Evolutionary conservation across 1,140 invertebrate species (phyloP).

Genomic region (Sarcophaga peregrina): DNA sequence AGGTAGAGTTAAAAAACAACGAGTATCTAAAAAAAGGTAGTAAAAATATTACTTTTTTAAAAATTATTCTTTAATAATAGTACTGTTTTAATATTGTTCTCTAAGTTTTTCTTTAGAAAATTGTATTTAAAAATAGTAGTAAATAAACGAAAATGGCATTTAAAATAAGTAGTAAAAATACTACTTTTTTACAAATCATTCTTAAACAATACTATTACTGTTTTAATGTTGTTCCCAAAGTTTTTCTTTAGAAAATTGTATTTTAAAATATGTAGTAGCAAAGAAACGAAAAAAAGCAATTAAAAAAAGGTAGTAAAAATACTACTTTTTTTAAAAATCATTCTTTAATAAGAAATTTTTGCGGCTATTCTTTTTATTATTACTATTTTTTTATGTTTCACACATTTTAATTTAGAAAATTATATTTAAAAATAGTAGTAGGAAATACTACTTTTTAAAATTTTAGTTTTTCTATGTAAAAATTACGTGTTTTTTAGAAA

Average conservation of each 20-base stretch:
- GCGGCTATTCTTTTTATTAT: too few relatives aligned
- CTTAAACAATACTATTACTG: background rate
- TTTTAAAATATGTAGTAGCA: too few relatives aligned
- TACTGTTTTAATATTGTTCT: too few relatives aligned
- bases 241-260: too few relatives aligned
- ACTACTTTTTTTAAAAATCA: background rate
- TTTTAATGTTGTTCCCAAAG: too few relatives aligned
- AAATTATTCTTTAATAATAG: background rate
- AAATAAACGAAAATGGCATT: background rate
- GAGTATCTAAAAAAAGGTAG: background rate
- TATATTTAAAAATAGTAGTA: background rate
- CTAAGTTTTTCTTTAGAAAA: too few relatives aligned
- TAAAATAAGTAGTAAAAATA: background rate
- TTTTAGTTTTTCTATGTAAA: background rate
- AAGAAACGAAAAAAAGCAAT: too few relatives aligned
- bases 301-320: background rate
- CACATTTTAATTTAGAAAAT: too few relatives aligned
- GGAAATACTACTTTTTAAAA: conserved; percentile 1
- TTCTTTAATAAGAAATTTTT: background rate
- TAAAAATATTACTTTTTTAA: background rate
- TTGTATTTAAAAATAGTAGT: background rate
- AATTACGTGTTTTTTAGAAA: background rate
- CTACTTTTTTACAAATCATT: background rate
- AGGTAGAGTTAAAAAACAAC: too few relatives aligned
- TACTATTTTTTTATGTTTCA: too few relatives aligned